phyloP scores from a whole-genome alignment of 2,888 invertebrate species.

The Tyria jacobaeae region DNA sequence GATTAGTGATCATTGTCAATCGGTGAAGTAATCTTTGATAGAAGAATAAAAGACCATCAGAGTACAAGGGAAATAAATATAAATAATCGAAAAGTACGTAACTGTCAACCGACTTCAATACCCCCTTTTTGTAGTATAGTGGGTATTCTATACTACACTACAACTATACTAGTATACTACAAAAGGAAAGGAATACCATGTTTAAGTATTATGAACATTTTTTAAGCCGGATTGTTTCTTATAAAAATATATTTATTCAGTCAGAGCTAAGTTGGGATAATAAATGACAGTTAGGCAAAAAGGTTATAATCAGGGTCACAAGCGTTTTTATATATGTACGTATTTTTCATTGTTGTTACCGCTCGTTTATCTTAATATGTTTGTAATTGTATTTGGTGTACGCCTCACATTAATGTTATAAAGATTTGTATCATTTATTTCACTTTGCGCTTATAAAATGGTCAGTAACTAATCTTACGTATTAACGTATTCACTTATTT shows the following conservation, averaged over 20 bases:
- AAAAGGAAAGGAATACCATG: too few species aligned
- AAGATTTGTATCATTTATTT: background rate
- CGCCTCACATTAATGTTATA: background rate
- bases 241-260: background rate
- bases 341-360: slow-evolving; percentile 1
- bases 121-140: too few species aligned
- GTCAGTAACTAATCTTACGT: too few species aligned
- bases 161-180: too few species aligned
- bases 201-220: background rate
- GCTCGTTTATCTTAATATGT: slow-evolving; percentile 2
- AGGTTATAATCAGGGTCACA: background rate
- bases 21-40: too few species aligned
- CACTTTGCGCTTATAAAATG: background rate
- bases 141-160: too few species aligned
- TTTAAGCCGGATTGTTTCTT: background rate
- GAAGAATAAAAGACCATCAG: too few species aligned
- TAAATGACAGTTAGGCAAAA: background rate
- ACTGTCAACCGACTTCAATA: too few species aligned
- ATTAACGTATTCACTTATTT: background rate
- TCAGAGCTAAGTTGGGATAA: background rate
- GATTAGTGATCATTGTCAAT: background rate
- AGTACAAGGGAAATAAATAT: too few species aligned
- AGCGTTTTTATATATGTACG: slow-evolving; percentile 1
- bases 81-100: too few species aligned
- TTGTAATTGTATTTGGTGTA: slow-evolving; percentile 1